Conservation (phyloP, 2,797 vertebrate genomes). For the Siniperca obscura region DNA sequence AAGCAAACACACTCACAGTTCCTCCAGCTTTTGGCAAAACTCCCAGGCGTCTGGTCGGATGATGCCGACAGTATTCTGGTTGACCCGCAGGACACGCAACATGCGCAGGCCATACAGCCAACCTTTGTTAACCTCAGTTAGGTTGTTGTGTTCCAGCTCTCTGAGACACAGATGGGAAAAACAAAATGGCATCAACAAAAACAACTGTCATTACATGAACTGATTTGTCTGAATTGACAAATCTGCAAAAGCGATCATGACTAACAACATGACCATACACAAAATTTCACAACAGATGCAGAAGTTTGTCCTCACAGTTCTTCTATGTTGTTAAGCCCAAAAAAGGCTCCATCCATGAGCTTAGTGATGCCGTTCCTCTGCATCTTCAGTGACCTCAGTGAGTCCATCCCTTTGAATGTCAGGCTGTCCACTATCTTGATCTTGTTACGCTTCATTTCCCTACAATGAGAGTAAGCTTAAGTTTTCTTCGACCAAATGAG, state of each 20-base stretch:
- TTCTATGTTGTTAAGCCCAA: constrained; percentile 96
- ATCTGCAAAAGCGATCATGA: neutral
- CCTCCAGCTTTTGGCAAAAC: constrained; percentile 96
- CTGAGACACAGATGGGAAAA: constrained; percentile 74
- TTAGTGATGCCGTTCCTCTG: constrained; percentile 94
- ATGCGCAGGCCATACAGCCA: constrained; percentile 96
- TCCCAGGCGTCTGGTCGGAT: constrained; percentile 97
- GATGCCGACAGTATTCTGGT: constrained; percentile 91
- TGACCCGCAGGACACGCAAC: constrained; percentile 90
- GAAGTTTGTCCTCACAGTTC: constrained; percentile 90
- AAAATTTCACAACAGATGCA: neutral
- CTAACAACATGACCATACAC: neutral
- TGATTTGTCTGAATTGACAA: neutral
- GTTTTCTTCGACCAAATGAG: neutral
- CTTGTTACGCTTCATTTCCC: constrained; percentile 96
- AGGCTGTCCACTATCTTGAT: constrained; percentile 96
- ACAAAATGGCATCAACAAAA: constrained; percentile 25
- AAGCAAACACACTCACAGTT: constrained; percentile 90
- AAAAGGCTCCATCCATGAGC: constrained; percentile 98
- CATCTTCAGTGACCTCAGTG: constrained; percentile 95
- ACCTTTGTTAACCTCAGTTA: constrained; percentile 97
- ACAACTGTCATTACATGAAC: neutral
- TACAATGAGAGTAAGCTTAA: constrained; percentile 63
- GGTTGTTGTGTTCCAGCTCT: constrained; percentile 96
- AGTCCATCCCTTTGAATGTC: constrained; percentile 96